These are phyloP conservation scores for Platyscapa corneri DNA, from an alignment of 1,140 invertebrate genomes.

Conservation along the genomic window DNA sequence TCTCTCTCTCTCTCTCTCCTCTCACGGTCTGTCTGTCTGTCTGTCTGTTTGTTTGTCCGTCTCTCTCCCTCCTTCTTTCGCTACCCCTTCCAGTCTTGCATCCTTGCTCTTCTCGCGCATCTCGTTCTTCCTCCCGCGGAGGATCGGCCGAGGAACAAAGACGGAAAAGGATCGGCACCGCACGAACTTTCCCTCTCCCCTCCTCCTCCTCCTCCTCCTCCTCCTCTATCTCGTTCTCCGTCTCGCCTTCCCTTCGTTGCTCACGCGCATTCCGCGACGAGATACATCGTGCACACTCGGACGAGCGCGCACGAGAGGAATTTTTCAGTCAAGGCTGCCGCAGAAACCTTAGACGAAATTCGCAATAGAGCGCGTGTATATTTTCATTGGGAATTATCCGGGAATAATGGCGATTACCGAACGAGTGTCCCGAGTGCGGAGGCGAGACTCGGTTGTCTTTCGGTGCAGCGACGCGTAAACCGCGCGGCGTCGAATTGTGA, in stretches of 20 bases:
- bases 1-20: background rate
- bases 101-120: background rate
- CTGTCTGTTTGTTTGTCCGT: no score
- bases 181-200: slow-evolving; percentile 32
- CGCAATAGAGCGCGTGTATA: background rate
- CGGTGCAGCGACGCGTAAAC: background rate
- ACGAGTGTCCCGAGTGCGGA: no score
- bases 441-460: no score
- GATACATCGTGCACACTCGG: slow-evolving; percentile 38
- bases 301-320: slow-evolving; percentile 28
- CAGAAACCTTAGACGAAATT: slow-evolving; percentile 45
- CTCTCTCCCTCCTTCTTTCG: background rate
- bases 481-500: background rate
- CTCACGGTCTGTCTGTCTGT: background rate
- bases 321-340: slow-evolving; percentile 30
- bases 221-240: background rate
- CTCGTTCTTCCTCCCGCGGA: background rate
- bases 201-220: background rate
- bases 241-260: slow-evolving; percentile 34
- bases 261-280: slow-evolving; percentile 49
- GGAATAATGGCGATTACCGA: no score
- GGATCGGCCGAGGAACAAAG: slow-evolving; percentile 29
- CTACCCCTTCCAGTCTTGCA: background rate
- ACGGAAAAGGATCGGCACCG: slow-evolving; percentile 42
- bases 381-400: background rate